Evolutionary conservation across 2,797 vertebrate genomes (phyloP).

Genomic region (Amblyraja radiata): DNA sequence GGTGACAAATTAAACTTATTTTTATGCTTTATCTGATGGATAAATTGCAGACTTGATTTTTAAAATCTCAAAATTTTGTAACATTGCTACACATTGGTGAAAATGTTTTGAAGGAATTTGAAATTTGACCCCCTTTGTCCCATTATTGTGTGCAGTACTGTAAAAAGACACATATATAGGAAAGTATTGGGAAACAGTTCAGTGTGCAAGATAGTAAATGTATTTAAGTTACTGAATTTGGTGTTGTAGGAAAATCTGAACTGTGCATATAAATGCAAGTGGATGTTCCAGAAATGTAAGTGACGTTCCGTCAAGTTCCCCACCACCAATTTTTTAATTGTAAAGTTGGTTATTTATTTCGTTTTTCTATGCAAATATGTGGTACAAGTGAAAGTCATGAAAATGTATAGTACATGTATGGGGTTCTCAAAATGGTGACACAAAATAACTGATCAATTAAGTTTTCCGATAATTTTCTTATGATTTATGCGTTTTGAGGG

Average conservation of each 20-base stretch:
- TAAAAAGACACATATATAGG: neutral
- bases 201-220: neutral
- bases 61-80: no score
- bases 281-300: neutral
- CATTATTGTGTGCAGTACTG: no score
- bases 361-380: neutral
- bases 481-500: neutral
- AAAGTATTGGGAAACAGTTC: neutral
- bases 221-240: neutral
- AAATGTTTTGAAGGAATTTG: no score
- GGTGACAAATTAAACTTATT: no score
- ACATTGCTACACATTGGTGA: no score
- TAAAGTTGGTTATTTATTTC: neutral
- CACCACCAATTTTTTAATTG: neutral
- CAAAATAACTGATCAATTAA: neutral
- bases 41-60: no score
- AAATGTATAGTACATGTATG: neutral
- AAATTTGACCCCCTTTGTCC: no score
- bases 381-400: neutral
- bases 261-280: neutral
- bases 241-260: neutral
- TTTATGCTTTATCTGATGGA: no score
- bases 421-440: neutral
- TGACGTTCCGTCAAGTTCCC: neutral
- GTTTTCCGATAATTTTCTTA: neutral